These are phyloP conservation scores for Sorex fumeus DNA, from an alignment of 2,113 vertebrate species.

Conservation along the genomic window DNA sequence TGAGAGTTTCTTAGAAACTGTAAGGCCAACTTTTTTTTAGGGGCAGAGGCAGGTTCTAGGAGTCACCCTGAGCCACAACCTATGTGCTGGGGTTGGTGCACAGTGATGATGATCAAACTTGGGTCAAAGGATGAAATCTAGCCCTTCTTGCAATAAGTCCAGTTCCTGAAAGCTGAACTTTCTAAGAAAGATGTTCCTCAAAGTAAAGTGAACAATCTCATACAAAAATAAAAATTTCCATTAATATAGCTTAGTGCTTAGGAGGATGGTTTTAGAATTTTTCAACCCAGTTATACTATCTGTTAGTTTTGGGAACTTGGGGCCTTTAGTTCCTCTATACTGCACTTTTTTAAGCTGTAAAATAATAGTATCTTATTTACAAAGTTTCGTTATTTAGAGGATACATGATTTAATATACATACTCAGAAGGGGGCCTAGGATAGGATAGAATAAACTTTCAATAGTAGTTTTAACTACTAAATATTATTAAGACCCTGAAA, in stretches of 20 bases:
- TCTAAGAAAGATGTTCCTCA: neutral
- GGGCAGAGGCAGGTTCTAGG: too few species aligned
- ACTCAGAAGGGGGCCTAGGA: neutral
- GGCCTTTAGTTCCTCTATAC: neutral
- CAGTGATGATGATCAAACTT: too few species aligned
- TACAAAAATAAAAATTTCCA: neutral
- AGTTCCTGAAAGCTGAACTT: too few species aligned
- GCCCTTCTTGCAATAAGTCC: too few species aligned
- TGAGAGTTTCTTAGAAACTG: conserved; percentile 4
- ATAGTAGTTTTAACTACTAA: neutral
- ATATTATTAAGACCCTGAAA: neutral
- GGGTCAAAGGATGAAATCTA: too few species aligned
- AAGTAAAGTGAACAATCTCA: neutral
- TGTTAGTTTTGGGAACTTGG: neutral
- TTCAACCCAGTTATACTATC: neutral
- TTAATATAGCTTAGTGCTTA: neutral
- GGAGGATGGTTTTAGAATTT: conserved; percentile 11
- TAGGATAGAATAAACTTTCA: conserved; percentile 10
- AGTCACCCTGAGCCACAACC: too few species aligned
- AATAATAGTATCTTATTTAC: neutral
- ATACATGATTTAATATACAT: neutral
- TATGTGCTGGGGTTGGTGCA: too few species aligned
- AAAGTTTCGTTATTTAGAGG: neutral
- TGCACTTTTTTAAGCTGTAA: conserved; percentile 29
- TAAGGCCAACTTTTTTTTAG: neutral